Evolutionary conservation across 2,113 vertebrate species (phyloP).

Genomic region (Brevimyrus niger): DNA sequence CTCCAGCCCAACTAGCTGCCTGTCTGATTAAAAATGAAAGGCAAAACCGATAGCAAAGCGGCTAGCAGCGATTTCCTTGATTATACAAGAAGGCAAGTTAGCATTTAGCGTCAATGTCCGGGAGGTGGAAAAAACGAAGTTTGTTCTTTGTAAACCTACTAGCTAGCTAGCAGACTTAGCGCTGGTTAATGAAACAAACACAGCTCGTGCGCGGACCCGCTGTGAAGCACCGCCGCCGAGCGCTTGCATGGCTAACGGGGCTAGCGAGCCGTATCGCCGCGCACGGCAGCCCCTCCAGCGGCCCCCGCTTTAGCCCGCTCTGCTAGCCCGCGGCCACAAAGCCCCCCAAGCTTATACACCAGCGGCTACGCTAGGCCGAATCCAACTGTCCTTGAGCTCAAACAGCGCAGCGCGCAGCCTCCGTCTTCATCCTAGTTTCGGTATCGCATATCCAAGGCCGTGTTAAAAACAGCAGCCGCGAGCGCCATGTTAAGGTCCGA

Average conservation of each 20-base stretch:
- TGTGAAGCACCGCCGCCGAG: neutral
- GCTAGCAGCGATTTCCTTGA: neutral
- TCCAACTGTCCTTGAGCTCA: neutral
- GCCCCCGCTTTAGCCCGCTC: constrained; percentile 21
- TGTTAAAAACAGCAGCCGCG: constrained; percentile 45
- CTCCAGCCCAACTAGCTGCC: neutral
- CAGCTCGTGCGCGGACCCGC: too few relatives aligned
- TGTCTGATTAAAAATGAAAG: neutral
- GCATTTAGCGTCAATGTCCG: neutral
- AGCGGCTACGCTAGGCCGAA: constrained; percentile 17
- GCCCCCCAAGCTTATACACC: constrained; percentile 21
- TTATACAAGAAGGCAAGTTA: neutral
- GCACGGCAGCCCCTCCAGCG: constrained; percentile 6
- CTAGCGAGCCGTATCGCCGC: neutral
- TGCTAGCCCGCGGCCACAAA: constrained; percentile 39
- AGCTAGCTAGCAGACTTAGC: neutral
- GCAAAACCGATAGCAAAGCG: neutral
- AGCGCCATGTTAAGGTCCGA: constrained; percentile 16
- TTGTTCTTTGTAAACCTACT: neutral
- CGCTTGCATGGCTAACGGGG: neutral
- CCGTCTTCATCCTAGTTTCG: constrained; percentile 35
- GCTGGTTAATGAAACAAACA: neutral
- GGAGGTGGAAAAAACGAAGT: neutral
- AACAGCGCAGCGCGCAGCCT: constrained; percentile 23
- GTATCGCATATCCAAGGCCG: constrained; percentile 58